Base-by-base conservation (phyloP, 2,888 invertebrate genomes). In the Lepeophtheirus nordmannii region DNA sequence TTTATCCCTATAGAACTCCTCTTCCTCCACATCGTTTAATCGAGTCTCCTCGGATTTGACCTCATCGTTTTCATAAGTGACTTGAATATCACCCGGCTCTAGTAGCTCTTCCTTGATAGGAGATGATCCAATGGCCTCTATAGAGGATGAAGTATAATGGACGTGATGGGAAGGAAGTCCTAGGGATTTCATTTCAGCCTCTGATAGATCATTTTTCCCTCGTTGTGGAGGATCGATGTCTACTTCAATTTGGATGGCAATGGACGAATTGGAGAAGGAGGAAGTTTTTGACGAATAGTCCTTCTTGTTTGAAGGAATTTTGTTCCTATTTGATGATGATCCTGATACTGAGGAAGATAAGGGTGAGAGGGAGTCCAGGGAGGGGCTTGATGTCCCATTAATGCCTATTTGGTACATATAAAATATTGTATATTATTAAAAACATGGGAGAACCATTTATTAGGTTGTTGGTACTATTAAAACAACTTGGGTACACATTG, bases 221-320 rank as follows among this genome's bases (percentile, higher is more conserved):
- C 58, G 23, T 12, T 14, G 17, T 10, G 66, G 66, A 40, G 66
- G 66, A 23, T 66, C 64, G 37, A 67, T 67, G 56, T 67, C 64
- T n/a, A 65, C 65, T 10, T 53, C 58, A 22, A 65, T 58, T n/a
- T 57, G 58, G n/a, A 65, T 62, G 37, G 58, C 65, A 60, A 58
- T 23, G 41, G 17, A 20, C 61, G 20, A 14, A 30, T 30, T 37
- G 64, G 37, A 22, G 7, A 7, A 30, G 2, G 30, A 30, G 2
- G 30, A 30, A 30, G 30, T 30, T 30, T 30, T 30, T 30, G 30
- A 30, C 30, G 30, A 2, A 7, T 30, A 30, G 2, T 30, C 30
- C 7, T 30, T 7, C 7, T 30, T 30, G 30, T 7, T 30, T 7
- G 30, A 30, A 30, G 30, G 30, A 30, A 30, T 30, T 7, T 30